These are phyloP conservation scores for Zaprionus lineosus DNA, from an alignment of 2,888 invertebrate genomes.

Conservation along the genomic window DNA sequence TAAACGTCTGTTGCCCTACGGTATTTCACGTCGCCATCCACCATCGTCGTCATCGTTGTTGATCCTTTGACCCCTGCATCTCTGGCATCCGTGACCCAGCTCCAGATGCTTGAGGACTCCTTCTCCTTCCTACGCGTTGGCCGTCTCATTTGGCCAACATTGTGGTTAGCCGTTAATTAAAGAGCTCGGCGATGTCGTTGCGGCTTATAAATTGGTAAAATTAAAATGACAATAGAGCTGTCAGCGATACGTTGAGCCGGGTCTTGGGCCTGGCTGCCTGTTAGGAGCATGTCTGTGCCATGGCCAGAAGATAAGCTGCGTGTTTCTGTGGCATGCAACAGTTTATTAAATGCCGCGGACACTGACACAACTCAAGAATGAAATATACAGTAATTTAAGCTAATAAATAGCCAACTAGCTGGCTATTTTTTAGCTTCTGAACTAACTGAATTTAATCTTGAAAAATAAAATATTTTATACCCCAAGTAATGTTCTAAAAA, in stretches of 20 bases:
- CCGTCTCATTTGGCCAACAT: conserved; percentile 43
- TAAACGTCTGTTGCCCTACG: conserved; percentile 58
- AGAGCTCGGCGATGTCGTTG: conserved; percentile 53
- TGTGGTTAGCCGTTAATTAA: conserved; percentile 64
- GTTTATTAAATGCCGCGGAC: conserved; percentile 11
- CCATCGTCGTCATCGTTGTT: neutral
- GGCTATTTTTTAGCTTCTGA: no score
- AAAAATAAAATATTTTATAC: no score
- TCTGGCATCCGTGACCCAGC: neutral
- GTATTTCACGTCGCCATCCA: conserved; percentile 55
- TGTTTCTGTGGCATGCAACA: conserved; percentile 24
- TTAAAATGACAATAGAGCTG: conserved; percentile 74
- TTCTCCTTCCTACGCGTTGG: conserved; percentile 63
- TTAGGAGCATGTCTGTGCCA: conserved; percentile 11
- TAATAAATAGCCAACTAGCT: no score
- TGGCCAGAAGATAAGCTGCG: conserved; percentile 27
- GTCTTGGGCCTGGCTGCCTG: conserved; percentile 25
- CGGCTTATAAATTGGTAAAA: conserved; percentile 69
- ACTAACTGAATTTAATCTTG: no score
- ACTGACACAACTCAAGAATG: no score
- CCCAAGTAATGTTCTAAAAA: neutral
- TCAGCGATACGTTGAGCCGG: conserved; percentile 67
- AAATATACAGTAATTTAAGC: no score
- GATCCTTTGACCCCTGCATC: no score
- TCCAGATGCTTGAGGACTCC: conserved; percentile 19